Evolutionary conservation across 2,888 invertebrate species (phyloP).

Genomic region (Caenorhabditis uteleia): DNA sequence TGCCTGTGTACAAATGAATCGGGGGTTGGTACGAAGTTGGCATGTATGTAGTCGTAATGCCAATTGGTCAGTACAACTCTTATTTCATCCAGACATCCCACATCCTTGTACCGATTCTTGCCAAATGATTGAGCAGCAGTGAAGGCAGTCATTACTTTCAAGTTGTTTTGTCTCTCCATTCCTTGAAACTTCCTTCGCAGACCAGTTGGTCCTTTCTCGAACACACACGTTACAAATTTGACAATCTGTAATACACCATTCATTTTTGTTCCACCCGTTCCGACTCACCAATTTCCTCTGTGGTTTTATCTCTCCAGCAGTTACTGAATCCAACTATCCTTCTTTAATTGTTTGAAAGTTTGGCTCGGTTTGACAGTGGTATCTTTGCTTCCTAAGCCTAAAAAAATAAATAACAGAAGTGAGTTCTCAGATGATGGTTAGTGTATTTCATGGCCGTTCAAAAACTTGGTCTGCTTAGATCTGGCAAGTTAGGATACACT

Average conservation of each 20-base stretch:
- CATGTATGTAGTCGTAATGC: conserved; percentile 48
- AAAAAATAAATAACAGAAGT: too few relatives aligned
- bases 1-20: conserved; percentile 53
- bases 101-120: conserved; percentile 45
- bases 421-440: too few relatives aligned
- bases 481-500: too few relatives aligned
- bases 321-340: too few relatives aligned
- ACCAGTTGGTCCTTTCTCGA: conserved; percentile 36
- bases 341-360: too few relatives aligned
- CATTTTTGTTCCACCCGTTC: too few relatives aligned
- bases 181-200: conserved; percentile 37
- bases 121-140: conserved; percentile 32
- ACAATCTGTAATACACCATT: too few relatives aligned
- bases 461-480: too few relatives aligned
- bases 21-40: conserved; percentile 47
- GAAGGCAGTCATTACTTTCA: conserved; percentile 41
- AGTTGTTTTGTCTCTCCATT: conserved; percentile 37
- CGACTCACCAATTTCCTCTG: too few relatives aligned
- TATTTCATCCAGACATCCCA: conserved; percentile 43
- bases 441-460: too few relatives aligned
- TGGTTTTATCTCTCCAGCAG: conserved; percentile 4
- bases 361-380: too few relatives aligned
- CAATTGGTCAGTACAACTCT: conserved; percentile 43
- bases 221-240: conserved; percentile 27
- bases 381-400: too few relatives aligned